A percentile compares a stretch with the other conserved stretches of the same genome.
These are phyloP conservation scores for Pygathrix nemaeus DNA, from an alignment of 2,113 vertebrate genomes.

Conservation along the genomic window DNA sequence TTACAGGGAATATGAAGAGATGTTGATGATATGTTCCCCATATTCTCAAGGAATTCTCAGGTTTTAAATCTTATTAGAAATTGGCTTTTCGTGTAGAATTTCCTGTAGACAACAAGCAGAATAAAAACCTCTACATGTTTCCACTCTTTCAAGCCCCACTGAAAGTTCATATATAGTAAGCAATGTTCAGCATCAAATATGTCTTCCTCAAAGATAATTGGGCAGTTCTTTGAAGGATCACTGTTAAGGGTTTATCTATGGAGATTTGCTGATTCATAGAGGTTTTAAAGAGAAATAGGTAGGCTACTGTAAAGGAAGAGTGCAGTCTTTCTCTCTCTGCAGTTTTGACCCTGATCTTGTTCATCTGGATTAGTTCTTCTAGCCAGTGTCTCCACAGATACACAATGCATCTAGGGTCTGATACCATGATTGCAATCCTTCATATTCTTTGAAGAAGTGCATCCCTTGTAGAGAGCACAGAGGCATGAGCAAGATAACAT, in stretches of 20 bases:
- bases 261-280: neutral
- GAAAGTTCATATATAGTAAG: neutral
- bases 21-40: neutral
- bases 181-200: neutral
- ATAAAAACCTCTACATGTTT: neutral
- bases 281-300: neutral
- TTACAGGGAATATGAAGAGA: neutral
- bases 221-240: neutral
- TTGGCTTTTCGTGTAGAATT: neutral
- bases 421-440: neutral
- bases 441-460: neutral
- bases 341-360: neutral
- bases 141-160: neutral
- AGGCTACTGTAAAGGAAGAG: neutral
- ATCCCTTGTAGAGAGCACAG: neutral
- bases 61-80: neutral
- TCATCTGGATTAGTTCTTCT: neutral
- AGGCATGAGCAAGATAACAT: neutral
- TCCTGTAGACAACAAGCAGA: neutral
- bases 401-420: neutral
- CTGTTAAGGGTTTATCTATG: neutral
- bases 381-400: neutral
- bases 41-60: neutral
- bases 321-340: neutral
- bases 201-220: neutral